Base-by-base conservation (phyloP, 1,140 invertebrate genomes). In the Macrotrachela quadricornifera region DNA sequence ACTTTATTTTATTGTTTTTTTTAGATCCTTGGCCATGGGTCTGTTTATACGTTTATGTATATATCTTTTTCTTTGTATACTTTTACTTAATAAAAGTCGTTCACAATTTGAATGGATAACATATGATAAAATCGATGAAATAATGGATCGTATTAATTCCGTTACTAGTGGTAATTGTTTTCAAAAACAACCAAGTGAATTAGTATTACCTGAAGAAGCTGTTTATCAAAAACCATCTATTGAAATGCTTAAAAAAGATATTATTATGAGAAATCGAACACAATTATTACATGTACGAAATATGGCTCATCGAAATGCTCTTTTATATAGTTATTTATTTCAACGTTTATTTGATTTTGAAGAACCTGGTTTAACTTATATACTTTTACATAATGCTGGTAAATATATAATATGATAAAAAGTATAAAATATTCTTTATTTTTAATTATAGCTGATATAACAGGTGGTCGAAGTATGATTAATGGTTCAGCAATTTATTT, bases 311-410 rank as follows among this genome's bases (percentile, higher is more conserved):
- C 90, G 80, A 64, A 71, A 88, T 58, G 83, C 85, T 0, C 94
- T 91, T 67, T 95, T 85, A 66, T 94, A 83, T 80, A 73, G 71
- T 58, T 71, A 90, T 59, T 87, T 94, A 45, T 74, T 92, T 0
- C 88, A 95, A 66, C 66, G 65, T 47, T 57, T 68, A 55, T 59
- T 57, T 30, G 61, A 62, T 46, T 67, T 67, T 61, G 83, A 83
- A 0, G 87, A 94, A 72, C 88, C 90, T 1, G 88, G 90, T 51
- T 85, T 96, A 78, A 88, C 94, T 84, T 96, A 96, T 64, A 91
- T 92, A 62, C 91, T 92, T 62, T 71, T 95, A 16, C 91, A 87
- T 1, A 81, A 85, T 0, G 82, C 91, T 30, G 21, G 21, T 30
- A 30, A 8, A 8, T 4, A 30, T 4, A 4, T 4, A 30, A 30